phyloP scores from a whole-genome alignment of 2,113 vertebrate genomes.

The Leptobrachium leishanense region DNA sequence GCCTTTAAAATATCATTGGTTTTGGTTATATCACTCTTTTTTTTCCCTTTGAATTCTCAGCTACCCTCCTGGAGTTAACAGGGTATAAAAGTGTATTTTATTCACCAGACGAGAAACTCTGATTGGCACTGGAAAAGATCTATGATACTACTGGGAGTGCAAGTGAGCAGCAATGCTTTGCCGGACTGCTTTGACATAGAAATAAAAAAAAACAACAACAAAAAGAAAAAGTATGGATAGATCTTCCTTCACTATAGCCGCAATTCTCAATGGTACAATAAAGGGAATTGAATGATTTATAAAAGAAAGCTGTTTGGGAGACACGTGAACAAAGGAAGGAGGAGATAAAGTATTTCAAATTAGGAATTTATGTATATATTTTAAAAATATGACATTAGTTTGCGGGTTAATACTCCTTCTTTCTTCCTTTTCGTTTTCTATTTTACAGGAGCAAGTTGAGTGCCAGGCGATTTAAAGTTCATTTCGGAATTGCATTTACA shows the following conservation, averaged over 20 bases:
- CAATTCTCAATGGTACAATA: not conserved
- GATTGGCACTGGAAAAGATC: not conserved
- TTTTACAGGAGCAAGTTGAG: not conserved
- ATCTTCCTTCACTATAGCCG: not conserved
- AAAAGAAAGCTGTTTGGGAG: not conserved
- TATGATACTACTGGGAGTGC: not conserved
- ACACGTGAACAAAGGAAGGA: not conserved
- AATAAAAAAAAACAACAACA: too few species aligned
- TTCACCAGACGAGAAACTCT: not conserved
- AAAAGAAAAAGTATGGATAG: not conserved
- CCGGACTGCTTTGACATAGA: not conserved
- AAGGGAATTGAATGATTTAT: not conserved
- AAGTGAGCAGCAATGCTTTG: not conserved
- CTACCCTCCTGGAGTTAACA: not conserved
- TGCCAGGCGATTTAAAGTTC: not conserved
- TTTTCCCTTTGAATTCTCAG: not conserved
- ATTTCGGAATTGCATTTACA: slow-evolving; percentile 6
- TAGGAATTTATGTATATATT: not conserved
- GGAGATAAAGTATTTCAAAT: not conserved
- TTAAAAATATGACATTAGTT: not conserved
- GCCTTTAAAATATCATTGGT: too few species aligned
- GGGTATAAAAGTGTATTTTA: not conserved
- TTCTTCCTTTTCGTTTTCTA: not conserved
- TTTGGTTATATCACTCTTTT: too few species aligned
- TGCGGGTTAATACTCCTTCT: not conserved